Evolutionary conservation across 1,140 invertebrate genomes (phyloP).

Genomic region (Zaprionus ornatus): DNA sequence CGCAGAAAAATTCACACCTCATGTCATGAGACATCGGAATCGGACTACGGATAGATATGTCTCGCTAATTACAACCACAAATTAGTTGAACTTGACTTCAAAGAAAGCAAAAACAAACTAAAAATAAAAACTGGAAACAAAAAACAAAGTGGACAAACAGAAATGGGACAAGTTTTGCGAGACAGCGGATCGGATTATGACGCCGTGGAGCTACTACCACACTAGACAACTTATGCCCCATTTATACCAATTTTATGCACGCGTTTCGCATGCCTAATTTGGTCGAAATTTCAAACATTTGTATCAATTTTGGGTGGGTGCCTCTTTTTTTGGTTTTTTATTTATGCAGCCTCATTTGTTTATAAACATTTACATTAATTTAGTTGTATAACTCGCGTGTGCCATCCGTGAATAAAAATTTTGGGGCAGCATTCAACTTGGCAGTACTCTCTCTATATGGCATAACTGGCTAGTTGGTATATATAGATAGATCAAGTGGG

Average conservation of each 20-base stretch:
- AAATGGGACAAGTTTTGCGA: constrained; percentile 24
- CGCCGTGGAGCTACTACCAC: not conserved
- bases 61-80: constrained; percentile 30
- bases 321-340: not conserved
- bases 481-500: not conserved
- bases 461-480: not conserved
- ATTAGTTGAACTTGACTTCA: not conserved
- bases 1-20: constrained; percentile 2
- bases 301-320: not conserved
- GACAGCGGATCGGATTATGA: constrained; percentile 8
- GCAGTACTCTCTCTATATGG: not conserved
- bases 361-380: constrained; percentile 32
- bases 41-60: constrained; percentile 4
- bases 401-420: not conserved
- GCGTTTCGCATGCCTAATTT: constrained; percentile 66
- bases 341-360: constrained; percentile 16
- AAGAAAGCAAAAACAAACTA: constrained; percentile 2
- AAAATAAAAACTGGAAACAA: constrained; percentile 17
- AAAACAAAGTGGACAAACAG: not conserved
- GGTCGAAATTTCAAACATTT: constrained; percentile 18
- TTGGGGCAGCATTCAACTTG: not conserved
- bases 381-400: constrained; percentile 24
- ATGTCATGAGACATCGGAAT: constrained; percentile 20
- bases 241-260: constrained; percentile 77
- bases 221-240: constrained; percentile 19